A percentile compares a stretch with the other conserved stretches of the same genome.
Conservation (phyloP, 2,797 vertebrate genomes). For the Propithecus perrieri region DNA sequence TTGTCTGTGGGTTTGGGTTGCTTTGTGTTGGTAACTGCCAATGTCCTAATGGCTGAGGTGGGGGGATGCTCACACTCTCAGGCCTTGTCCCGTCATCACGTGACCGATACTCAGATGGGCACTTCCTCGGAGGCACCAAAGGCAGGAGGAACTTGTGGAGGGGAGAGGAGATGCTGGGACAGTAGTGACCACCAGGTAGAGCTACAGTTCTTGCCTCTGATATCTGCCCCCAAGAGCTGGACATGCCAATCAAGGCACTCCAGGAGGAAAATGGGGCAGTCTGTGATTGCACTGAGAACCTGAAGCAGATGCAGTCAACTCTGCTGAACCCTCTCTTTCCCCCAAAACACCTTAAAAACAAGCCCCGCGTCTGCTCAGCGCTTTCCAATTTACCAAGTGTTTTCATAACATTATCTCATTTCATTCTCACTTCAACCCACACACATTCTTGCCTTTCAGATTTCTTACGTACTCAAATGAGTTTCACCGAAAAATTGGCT, state of each 20-base stretch:
- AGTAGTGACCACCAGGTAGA: background rate
- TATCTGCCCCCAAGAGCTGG: background rate
- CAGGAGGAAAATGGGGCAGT: background rate
- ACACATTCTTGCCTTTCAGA: conserved; percentile 66
- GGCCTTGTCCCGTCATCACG: rapidly evolving
- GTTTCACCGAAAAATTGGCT: conserved; percentile 62
- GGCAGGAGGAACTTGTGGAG: background rate
- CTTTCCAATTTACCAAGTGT: conserved; percentile 64
- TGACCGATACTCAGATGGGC: background rate
- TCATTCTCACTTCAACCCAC: conserved; percentile 71
- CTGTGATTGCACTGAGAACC: background rate
- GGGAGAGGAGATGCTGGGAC: background rate
- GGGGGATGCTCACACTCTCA: background rate
- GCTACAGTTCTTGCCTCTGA: background rate
- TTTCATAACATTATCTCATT: conserved; percentile 69
- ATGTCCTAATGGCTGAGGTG: background rate
- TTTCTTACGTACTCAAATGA: conserved; percentile 69
- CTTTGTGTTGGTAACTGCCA: background rate
- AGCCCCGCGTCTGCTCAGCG: conserved; percentile 30
- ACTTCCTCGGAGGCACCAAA: background rate
- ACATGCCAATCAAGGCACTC: background rate
- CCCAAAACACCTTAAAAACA: conserved; percentile 53
- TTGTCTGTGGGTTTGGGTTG: background rate
- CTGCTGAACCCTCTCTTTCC: background rate
- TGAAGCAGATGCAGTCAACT: background rate